Base-by-base conservation (phyloP, 2,888 invertebrate species). In the Tholera decimalis region DNA sequence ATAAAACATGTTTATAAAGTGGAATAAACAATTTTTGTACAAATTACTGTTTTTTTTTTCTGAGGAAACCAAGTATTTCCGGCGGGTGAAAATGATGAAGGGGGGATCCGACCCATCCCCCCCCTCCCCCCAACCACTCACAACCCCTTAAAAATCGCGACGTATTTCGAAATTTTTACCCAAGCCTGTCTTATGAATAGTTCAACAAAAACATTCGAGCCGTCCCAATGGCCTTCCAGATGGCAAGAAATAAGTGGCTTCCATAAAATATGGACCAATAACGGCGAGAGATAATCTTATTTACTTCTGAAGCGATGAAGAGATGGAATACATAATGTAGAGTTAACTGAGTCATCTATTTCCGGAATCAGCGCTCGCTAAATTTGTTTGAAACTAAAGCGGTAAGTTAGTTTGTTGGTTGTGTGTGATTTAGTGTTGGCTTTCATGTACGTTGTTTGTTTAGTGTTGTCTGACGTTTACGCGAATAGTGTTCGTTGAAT, bases 311-410 rank as follows among this genome's bases (percentile, higher is more conserved):
- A 46, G 47, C 57, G 20, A 37, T 9, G 13, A 49, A 26, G n/a
- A 77, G 49, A 70, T 63, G 53, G 66, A 57, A 66, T 73, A 60
- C 49, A 77, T 64, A 59, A 72, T 59, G 53, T 28, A 35, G 39
- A 62, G 53, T 51, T 59, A 77, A 63, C 57, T 24, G 51, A 72
- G 56, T 57, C 66, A 74, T 74, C 64, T 60, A 73, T 77, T 57
- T 73, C 73, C 50, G 39, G 30, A 44, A 77, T 64, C 44, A 55
- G 46, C 46, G 54, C 54, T 46, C 33, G 39, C 49, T 56, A 57
- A 72, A 77, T 72, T 72, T 59, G 67, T 74, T 74, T 28, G 26
- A 22, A 66, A 77, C 73, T 60, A 57, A 50, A 72, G 73, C 66
- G 43, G 8, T 39, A 71, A 60, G 50, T 74, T 67, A 56, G 30